Base-by-base conservation (phyloP, 1,140 invertebrate species). In the Orussus abietinus region DNA sequence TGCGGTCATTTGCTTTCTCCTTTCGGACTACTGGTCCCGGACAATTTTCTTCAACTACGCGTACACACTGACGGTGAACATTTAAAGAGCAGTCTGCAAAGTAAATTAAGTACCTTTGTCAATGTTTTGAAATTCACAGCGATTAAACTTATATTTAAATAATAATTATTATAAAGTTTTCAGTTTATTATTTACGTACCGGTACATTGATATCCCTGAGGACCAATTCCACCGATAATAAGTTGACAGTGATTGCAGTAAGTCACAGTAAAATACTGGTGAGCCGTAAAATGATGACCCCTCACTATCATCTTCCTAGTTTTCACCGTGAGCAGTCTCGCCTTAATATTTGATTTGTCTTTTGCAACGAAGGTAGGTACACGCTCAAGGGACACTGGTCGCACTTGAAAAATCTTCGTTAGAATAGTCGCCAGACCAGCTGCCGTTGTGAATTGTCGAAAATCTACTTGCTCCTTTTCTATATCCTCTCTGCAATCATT, bases 201-300 rank as follows among this genome's bases (percentile, higher is more conserved):
- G 59, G 82, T 80, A 75, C 92, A 96, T 56, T 90, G 86, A 77
- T 90, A 94, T 46, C 92, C 92, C 74, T 96, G 93, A 42, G 90
- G 89, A 53, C 90, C 90, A 39, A 97, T 86, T 33, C 95, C 95
- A 79, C 91, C 92, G 50, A 98, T 87, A 50, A 94, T 85, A 53
- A 84, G 78, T 59, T 91, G 86, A 75, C 95, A 98, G 73, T 92
- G 85, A 77, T 92, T 90, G 67, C 95, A 98, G 66, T 87, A 83
- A 37, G 87, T 92, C 45, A 93, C 85, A 49, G 84, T 86, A 61
- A 84, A 89, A 74, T 96, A 90, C 72, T 93, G 89, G 64, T 90
- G 84, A 45, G 86, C 81, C 49, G 83, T 81, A 66, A 95, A 91
- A 70, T 92, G 85, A 78, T 98, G 95, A 18, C 92, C 92, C 59